A percentile compares a stretch with the other conserved stretches of the same genome.
phyloP scores from a whole-genome alignment of 2,113 vertebrate genomes.

The Heterochromis multidens region DNA sequence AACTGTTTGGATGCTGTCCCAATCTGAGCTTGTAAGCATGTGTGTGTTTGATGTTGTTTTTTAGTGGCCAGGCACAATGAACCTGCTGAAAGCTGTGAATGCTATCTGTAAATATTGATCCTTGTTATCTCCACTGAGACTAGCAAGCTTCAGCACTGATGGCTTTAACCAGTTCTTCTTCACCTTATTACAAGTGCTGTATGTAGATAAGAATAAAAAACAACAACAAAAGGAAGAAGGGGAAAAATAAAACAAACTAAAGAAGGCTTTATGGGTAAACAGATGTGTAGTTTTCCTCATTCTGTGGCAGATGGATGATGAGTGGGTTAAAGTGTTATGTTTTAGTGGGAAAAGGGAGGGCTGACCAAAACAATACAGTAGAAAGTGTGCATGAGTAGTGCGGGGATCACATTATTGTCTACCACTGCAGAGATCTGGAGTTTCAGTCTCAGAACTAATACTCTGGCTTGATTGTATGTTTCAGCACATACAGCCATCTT shows the following conservation, averaged over 20 bases:
- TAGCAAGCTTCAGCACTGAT: slow-evolving; percentile 44
- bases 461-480: not conserved
- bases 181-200: not conserved
- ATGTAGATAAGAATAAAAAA: slow-evolving; percentile 18
- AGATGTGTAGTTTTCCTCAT: not conserved
- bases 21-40: not conserved
- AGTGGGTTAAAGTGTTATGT: not conserved
- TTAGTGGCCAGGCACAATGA: not conserved
- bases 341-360: not conserved
- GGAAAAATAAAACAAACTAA: not conserved
- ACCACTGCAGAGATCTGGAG: not conserved
- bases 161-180: slow-evolving; percentile 32
- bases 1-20: not conserved
- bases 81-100: slow-evolving; percentile 29
- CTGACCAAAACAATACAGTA: not conserved
- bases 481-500: not conserved
- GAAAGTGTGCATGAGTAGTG: not conserved
- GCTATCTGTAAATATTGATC: slow-evolving; percentile 67
- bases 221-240: not conserved
- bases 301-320: not conserved
- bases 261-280: not conserved
- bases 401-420: not conserved
- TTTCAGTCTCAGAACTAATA: not conserved
- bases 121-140: slow-evolving; percentile 36
- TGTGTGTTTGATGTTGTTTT: not conserved